phyloP scores from a whole-genome alignment of 2,113 vertebrate species.

The Lasiurus cinereus region DNA sequence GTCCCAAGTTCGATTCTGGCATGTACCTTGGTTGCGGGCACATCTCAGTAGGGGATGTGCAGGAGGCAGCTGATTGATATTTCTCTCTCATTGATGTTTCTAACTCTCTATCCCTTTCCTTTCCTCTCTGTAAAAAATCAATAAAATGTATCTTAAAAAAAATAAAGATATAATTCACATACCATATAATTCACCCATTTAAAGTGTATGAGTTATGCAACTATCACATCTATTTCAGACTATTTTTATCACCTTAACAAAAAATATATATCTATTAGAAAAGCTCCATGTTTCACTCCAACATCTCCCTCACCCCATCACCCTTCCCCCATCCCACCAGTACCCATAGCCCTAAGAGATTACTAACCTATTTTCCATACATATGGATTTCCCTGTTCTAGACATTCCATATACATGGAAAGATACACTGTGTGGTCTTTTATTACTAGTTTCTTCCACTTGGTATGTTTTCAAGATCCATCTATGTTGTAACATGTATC shows the following conservation, averaged over 20 bases:
- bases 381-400: neutral
- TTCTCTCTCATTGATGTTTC: too few species aligned
- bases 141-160: too few species aligned
- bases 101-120: too few species aligned
- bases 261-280: neutral
- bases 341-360: neutral
- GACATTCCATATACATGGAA: neutral
- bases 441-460: neutral
- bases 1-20: too few species aligned
- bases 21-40: too few species aligned
- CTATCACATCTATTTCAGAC: neutral
- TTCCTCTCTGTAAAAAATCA: too few species aligned
- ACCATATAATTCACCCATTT: neutral
- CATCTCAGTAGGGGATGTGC: too few species aligned
- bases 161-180: neutral
- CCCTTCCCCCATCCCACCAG: too few species aligned
- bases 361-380: neutral
- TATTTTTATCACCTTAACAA: neutral
- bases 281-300: neutral
- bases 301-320: neutral
- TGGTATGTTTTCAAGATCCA: neutral
- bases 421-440: neutral
- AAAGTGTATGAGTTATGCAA: neutral
- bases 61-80: too few species aligned
- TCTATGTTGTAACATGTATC: neutral